Conservation (phyloP, 2,797 vertebrate genomes). For the Sebastes melanostomus region DNA sequence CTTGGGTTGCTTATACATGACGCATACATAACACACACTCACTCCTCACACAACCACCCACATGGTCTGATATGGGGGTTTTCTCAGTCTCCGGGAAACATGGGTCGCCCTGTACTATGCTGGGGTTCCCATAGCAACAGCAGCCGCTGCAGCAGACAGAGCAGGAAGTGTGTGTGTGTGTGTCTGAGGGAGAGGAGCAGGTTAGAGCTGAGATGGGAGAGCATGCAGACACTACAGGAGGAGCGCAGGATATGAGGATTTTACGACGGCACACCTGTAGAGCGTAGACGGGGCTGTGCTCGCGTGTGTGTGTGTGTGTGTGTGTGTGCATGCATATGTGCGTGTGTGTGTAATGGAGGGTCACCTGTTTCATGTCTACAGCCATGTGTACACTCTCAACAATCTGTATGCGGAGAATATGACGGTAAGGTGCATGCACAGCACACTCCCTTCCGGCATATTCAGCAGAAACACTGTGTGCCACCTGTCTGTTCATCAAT, state of each 20-base stretch:
- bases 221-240: conserved; percentile 59
- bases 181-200: conserved; percentile 67
- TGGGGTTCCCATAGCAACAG: conserved; percentile 86
- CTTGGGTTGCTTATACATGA: neutral
- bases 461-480: conserved; percentile 2
- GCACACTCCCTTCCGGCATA: conserved; percentile 19
- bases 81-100: conserved; percentile 72
- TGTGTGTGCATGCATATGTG: conserved; percentile 23
- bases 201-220: conserved; percentile 73
- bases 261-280: conserved; percentile 73
- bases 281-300: conserved; percentile 43
- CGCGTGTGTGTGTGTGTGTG: conserved; percentile 20
- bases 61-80: conserved; percentile 52
- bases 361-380: conserved; percentile 80
- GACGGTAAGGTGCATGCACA: conserved; percentile 75
- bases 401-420: conserved; percentile 77
- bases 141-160: conserved; percentile 79
- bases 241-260: conserved; percentile 55
- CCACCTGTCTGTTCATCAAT: neutral
- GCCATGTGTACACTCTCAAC: conserved; percentile 80
- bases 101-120: conserved; percentile 79
- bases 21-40: neutral
- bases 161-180: conserved; percentile 73
- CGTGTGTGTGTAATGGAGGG: conserved; percentile 73
- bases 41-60: conserved; percentile 9